These are phyloP conservation scores for Datnioides undecimradiatus DNA, from an alignment of 2,113 vertebrate species.

Conservation along the genomic window DNA sequence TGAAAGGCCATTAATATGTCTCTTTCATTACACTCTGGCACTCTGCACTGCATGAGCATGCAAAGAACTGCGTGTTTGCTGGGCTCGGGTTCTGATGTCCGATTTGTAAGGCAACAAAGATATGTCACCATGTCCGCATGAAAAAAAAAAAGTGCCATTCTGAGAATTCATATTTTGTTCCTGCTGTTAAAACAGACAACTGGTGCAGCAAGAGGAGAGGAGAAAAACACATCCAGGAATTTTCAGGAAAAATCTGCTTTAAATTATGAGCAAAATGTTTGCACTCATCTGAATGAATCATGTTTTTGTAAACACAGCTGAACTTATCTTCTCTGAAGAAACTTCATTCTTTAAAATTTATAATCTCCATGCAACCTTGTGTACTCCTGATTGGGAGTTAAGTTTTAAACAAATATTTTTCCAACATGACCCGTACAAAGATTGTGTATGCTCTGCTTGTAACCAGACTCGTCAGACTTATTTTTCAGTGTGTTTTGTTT, in stretches of 20 bases:
- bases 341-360: slow-evolving; percentile 9
- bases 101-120: slow-evolving; percentile 78
- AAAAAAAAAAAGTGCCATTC: slow-evolving; percentile 37
- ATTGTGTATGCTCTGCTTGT: not conserved
- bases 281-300: slow-evolving; percentile 12
- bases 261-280: slow-evolving; percentile 24
- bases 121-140: slow-evolving; percentile 51
- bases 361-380: not conserved
- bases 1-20: slow-evolving; percentile 83
- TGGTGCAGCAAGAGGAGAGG: not conserved
- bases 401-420: slow-evolving; percentile 5
- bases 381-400: not conserved
- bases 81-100: slow-evolving; percentile 75
- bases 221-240: not conserved
- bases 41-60: slow-evolving; percentile 59
- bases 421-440: not conserved
- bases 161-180: slow-evolving; percentile 26
- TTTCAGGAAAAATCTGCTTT: slow-evolving; percentile 18
- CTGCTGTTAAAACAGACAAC: slow-evolving; percentile 17
- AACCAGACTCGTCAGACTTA: not conserved
- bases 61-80: slow-evolving; percentile 54
- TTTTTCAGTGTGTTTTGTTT: not conserved
- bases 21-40: slow-evolving; percentile 80
- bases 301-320: slow-evolving; percentile 9
- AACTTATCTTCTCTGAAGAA: slow-evolving; percentile 6